Percentiles rank a stretch among this genome's conserved stretches.
phyloP scores from a whole-genome alignment of 2,113 vertebrate genomes.

The Enhydra lutris region DNA sequence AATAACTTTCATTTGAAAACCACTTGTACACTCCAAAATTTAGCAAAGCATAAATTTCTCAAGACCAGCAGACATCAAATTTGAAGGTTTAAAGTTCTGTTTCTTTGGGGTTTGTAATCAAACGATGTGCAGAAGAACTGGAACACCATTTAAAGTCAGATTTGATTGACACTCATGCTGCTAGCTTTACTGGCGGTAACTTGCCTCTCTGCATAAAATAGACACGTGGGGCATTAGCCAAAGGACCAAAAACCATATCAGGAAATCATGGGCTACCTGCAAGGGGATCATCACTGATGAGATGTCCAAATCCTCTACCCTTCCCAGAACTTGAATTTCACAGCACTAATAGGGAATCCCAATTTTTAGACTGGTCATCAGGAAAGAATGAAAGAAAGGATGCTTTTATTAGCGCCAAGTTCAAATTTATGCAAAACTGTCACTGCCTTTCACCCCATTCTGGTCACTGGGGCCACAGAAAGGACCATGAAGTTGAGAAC shows the following conservation, averaged over 20 bases:
- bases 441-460: not conserved
- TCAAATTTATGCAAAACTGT: not conserved
- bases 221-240: not conserved
- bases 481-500: not conserved
- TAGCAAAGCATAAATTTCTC: conserved; percentile 60
- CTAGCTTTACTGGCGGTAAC: not conserved
- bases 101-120: conserved; percentile 61
- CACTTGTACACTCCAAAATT: conserved; percentile 54
- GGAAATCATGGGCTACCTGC: not conserved
- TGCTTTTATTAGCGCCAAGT: not conserved
- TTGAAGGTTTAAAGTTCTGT: conserved; percentile 56
- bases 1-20: conserved; percentile 69
- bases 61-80: not conserved
- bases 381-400: not conserved
- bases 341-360: not conserved
- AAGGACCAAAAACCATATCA: not conserved
- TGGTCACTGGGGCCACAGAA: not conserved
- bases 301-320: not conserved
- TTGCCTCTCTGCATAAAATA: not conserved
- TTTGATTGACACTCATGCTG: conserved; percentile 24
- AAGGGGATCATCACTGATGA: not conserved
- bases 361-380: not conserved
- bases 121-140: conserved; percentile 52
- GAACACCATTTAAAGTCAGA: conserved; percentile 39
- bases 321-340: not conserved